Conservation (phyloP, 2,888 invertebrate species). For the Willowsia nigromaculata region DNA sequence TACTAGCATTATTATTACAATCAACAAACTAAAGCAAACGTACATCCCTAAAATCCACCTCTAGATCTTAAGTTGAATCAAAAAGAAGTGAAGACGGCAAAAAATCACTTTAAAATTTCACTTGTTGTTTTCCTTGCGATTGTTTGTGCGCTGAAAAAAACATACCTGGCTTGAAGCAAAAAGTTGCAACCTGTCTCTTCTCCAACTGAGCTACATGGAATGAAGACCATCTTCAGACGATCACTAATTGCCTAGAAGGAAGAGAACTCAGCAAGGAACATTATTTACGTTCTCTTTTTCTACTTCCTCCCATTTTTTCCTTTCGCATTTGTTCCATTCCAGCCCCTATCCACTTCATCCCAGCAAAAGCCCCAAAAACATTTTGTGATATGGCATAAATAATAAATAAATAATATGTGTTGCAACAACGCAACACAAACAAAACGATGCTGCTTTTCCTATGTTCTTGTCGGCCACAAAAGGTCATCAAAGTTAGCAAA, state of each 20-base stretch:
- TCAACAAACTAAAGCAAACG: conserved; percentile 24
- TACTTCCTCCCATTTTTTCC: conserved; percentile 56
- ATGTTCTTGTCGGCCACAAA: conserved; percentile 29
- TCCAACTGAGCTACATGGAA: conserved; percentile 16
- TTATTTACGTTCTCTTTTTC: conserved; percentile 54
- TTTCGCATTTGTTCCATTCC: conserved; percentile 41
- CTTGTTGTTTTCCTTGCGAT: background rate
- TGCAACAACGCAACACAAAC: conserved; percentile 21
- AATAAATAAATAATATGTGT: background rate
- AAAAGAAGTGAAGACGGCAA: conserved; percentile 6
- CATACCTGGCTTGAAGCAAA: conserved; percentile 22
- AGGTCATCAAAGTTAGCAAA: conserved; percentile 49
- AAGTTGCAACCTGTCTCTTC: conserved; percentile 29
- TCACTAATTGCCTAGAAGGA: conserved; percentile 64
- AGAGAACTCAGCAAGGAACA: conserved; percentile 54
- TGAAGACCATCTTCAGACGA: conserved; percentile 26
- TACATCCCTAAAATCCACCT: conserved; percentile 1
- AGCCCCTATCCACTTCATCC: conserved; percentile 11
- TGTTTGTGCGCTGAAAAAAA: conserved; percentile 1
- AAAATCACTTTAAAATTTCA: conserved; percentile 31
- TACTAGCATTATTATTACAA: conserved; percentile 38
- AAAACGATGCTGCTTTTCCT: background rate
- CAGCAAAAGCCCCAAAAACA: background rate
- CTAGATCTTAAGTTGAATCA: background rate
- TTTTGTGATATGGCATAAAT: background rate